phyloP scores from a whole-genome alignment of 1,140 invertebrate genomes.

The Temnothorax nylanderi region DNA sequence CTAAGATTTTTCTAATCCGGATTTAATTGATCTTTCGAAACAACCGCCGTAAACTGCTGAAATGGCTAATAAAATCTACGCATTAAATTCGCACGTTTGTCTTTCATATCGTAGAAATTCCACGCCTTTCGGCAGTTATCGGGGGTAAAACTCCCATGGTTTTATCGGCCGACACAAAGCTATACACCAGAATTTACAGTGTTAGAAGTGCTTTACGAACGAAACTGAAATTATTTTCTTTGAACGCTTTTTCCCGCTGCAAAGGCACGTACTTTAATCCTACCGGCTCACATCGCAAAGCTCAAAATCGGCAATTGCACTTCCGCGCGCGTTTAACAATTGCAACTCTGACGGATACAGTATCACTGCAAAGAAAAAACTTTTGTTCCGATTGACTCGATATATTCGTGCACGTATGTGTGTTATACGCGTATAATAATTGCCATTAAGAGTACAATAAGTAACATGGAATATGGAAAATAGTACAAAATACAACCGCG shows the following conservation, averaged over 20 bases:
- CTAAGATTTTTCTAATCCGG: not conserved
- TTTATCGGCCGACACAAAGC: not conserved
- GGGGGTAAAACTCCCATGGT: not conserved
- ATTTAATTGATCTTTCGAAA: constrained; percentile 1
- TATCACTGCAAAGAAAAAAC: not conserved
- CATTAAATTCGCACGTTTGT: not conserved
- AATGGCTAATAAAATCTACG: not conserved
- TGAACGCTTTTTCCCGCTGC: not conserved
- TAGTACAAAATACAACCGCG: not conserved
- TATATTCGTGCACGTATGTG: not conserved
- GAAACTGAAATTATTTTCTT: constrained; percentile 34
- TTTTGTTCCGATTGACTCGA: not conserved
- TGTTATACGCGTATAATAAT: not conserved
- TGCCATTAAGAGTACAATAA: not conserved
- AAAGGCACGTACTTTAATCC: not conserved
- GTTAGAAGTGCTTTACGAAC: not conserved
- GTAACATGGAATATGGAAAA: not conserved
- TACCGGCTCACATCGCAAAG: not conserved
- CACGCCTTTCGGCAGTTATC: not conserved
- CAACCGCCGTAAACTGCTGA: not conserved
- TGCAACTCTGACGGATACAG: not conserved
- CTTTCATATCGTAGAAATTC: constrained; percentile 5
- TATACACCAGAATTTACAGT: constrained; percentile 8
- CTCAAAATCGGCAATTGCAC: constrained; percentile 3
- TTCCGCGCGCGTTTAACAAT: constrained; percentile 8